phyloP scores from a whole-genome alignment of 2,113 vertebrate genomes.

The Eulacestoma nigropectus region DNA sequence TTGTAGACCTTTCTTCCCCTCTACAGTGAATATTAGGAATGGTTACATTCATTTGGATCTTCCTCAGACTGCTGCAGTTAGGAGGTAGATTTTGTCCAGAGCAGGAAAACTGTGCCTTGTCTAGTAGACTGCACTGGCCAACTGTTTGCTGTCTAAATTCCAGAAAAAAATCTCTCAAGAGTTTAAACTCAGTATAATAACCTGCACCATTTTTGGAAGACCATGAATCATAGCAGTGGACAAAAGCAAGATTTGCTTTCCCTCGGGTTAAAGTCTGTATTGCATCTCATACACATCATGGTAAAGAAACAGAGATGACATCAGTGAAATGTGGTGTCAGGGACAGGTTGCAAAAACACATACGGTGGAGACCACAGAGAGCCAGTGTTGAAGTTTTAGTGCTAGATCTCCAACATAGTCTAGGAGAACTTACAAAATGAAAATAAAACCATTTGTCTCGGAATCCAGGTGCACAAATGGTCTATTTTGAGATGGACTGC shows the following conservation, averaged over 20 bases:
- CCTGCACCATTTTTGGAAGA: neutral
- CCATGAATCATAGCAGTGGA: neutral
- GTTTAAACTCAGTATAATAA: neutral
- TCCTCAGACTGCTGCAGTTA: neutral
- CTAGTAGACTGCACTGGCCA: neutral
- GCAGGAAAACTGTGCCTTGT: neutral
- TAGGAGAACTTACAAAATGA: neutral
- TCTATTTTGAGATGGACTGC: neutral
- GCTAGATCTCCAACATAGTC: neutral
- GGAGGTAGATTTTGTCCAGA: neutral
- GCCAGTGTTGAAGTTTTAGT: neutral
- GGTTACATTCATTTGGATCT: neutral
- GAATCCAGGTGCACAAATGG: neutral
- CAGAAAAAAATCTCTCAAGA: neutral
- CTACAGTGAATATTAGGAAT: neutral
- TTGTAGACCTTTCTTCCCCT: neutral
- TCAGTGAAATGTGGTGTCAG: neutral
- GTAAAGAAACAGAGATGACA: neutral
- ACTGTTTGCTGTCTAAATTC: neutral
- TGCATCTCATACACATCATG: rapidly evolving
- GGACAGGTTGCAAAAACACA: neutral
- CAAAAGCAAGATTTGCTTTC: neutral
- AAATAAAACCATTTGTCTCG: neutral
- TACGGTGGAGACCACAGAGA: neutral
- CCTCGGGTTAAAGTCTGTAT: neutral